phyloP scores from a whole-genome alignment of 2,797 vertebrate species.

The Champsocephalus esox region DNA sequence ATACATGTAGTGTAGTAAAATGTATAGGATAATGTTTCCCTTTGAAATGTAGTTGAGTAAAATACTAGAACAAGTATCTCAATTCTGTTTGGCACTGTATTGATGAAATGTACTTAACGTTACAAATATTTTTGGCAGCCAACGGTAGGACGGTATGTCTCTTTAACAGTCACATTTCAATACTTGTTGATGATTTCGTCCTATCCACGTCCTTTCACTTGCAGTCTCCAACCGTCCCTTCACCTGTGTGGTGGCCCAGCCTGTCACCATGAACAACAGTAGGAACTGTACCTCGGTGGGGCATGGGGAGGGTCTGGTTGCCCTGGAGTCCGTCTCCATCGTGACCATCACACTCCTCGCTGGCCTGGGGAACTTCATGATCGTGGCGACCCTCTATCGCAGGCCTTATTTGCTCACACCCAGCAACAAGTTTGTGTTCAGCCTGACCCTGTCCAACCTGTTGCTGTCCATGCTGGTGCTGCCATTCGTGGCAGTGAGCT shows the following conservation, averaged over 20 bases:
- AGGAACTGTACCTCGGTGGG: conserved; percentile 84
- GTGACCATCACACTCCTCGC: conserved; percentile 92
- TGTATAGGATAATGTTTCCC: background rate
- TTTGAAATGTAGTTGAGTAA: background rate
- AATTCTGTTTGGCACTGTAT: background rate
- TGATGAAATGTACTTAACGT: background rate
- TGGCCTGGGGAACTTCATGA: conserved; percentile 94
- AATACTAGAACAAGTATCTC: background rate
- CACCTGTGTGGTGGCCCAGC: conserved; percentile 53
- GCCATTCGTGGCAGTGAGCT: conserved; percentile 94
- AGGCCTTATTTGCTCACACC: conserved; percentile 96
- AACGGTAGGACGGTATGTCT: background rate
- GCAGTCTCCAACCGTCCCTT: conserved; percentile 82
- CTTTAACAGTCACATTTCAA: background rate
- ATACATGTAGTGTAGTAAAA: background rate
- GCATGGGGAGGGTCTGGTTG: conserved; percentile 78
- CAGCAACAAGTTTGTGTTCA: conserved; percentile 99
- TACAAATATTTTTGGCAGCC: background rate
- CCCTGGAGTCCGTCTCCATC: conserved; percentile 90
- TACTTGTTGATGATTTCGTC: background rate
- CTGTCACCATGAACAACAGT: conserved; percentile 91
- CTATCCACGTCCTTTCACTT: conserved; percentile 22
- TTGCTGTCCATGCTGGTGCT: conserved; percentile 93
- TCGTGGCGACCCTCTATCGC: conserved; percentile 93
- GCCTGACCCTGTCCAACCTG: conserved; percentile 96